These are phyloP conservation scores for Alcedo atthis DNA, from an alignment of 2,797 vertebrate genomes.

Conservation along the genomic window DNA sequence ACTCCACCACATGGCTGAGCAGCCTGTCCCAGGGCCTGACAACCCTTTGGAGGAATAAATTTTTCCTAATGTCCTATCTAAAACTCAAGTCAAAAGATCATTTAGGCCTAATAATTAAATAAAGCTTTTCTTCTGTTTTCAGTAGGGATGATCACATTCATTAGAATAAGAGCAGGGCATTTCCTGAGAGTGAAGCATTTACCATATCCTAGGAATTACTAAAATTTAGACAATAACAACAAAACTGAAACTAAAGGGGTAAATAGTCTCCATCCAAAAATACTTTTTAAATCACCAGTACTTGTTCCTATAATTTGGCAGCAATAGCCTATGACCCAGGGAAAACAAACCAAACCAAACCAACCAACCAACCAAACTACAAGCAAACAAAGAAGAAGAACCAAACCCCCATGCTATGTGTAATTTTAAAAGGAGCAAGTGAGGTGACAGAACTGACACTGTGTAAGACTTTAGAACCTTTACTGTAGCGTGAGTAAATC, in stretches of 20 bases:
- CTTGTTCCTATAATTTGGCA: neutral
- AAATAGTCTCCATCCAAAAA: neutral
- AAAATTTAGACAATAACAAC: neutral
- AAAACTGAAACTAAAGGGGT: neutral
- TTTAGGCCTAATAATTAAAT: neutral
- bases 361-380: too few relatives aligned
- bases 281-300: neutral
- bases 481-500: neutral
- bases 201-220: neutral
- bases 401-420: neutral
- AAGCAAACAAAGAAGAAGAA: too few relatives aligned
- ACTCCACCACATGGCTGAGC: neutral
- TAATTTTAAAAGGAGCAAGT: neutral
- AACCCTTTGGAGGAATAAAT: neutral
- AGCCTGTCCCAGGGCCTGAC: neutral
- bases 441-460: neutral
- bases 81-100: neutral
- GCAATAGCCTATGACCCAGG: neutral
- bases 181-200: neutral
- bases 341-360: too few relatives aligned
- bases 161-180: neutral
- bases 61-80: neutral
- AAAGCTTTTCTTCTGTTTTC: neutral
- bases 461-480: neutral
- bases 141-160: neutral